phyloP scores from a whole-genome alignment of 2,797 vertebrate genomes.

The Discoglossus pictus region DNA sequence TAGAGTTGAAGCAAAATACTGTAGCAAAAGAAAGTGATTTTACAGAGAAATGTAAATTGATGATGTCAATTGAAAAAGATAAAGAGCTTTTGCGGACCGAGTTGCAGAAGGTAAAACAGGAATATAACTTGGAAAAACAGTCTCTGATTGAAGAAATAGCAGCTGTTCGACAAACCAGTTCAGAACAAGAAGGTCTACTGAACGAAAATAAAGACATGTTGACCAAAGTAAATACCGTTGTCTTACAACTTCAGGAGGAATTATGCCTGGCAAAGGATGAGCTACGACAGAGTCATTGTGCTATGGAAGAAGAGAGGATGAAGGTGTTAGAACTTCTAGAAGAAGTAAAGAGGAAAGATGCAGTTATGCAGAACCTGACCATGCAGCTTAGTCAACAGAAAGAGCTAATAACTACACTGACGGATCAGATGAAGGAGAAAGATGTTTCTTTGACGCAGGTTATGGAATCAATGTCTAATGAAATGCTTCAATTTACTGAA shows the following conservation, averaged over 20 bases:
- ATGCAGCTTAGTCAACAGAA: slow-evolving; percentile 81
- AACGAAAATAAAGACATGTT: slow-evolving; percentile 59
- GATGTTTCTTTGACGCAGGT: slow-evolving; percentile 75
- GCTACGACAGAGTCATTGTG: slow-evolving; percentile 56
- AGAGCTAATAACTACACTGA: slow-evolving; percentile 75
- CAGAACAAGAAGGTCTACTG: slow-evolving; percentile 57
- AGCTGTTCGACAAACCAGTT: slow-evolving; percentile 51
- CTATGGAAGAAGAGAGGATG: slow-evolving; percentile 55
- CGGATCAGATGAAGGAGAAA: slow-evolving; percentile 80
- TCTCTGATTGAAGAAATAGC: slow-evolving; percentile 62
- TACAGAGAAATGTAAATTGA: slow-evolving; percentile 48
- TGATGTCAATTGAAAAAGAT: slow-evolving; percentile 60
- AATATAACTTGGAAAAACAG: slow-evolving; percentile 60
- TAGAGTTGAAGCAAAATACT: slow-evolving; percentile 64
- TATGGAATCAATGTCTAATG: slow-evolving; percentile 75
- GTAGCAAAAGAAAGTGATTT: slow-evolving; percentile 68
- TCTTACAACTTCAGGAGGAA: slow-evolving; percentile 64
- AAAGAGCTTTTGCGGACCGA: slow-evolving; percentile 62
- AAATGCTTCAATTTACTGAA: slow-evolving; percentile 73
- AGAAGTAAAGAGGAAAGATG: slow-evolving; percentile 68
- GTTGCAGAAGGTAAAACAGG: slow-evolving; percentile 63
- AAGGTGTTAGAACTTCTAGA: slow-evolving; percentile 56
- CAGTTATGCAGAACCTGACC: slow-evolving; percentile 67
- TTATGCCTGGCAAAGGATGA: slow-evolving; percentile 60
- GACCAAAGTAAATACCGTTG: slow-evolving; percentile 57